A percentile compares a stretch with the other conserved stretches of the same genome.
These are phyloP conservation scores for Plusia festucae DNA, from an alignment of 2,888 invertebrate genomes.

Conservation along the genomic window DNA sequence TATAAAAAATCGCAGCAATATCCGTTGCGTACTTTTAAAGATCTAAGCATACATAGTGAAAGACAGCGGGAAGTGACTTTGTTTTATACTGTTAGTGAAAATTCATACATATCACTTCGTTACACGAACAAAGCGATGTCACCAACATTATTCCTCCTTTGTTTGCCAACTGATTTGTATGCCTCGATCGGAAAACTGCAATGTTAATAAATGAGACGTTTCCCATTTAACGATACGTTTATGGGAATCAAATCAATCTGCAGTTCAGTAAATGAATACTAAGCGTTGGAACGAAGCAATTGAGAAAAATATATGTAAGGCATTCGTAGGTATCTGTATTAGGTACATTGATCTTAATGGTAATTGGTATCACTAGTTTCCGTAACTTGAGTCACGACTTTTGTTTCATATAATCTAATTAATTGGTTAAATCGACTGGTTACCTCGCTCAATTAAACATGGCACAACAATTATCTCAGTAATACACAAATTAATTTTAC, in stretches of 20 bases:
- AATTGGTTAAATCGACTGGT: neutral
- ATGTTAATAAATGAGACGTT: conserved; percentile 30
- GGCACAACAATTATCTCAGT: neutral
- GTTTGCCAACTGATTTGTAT: conserved; percentile 61
- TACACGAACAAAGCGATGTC: conserved; percentile 25
- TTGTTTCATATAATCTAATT: neutral
- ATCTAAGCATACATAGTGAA: no score
- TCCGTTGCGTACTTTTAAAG: no score
- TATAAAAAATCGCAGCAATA: no score
- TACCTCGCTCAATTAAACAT: neutral
- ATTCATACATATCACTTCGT: no score
- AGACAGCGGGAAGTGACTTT: no score
- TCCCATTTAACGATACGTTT: conserved; percentile 25
- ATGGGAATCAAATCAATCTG: conserved; percentile 28
- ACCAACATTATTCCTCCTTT: conserved; percentile 50
- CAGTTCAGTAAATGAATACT: conserved; percentile 20
- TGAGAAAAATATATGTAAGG: no score
- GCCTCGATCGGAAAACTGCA: conserved; percentile 49
- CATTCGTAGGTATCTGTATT: no score
- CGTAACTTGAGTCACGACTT: conserved; percentile 8
- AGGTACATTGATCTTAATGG: no score
- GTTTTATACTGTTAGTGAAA: no score
- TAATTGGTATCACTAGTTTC: neutral
- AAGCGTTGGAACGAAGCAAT: conserved; percentile 13
- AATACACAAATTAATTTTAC: no score